Base-by-base conservation (phyloP, 2,888 invertebrate species). In the Macrophya annulata region DNA sequence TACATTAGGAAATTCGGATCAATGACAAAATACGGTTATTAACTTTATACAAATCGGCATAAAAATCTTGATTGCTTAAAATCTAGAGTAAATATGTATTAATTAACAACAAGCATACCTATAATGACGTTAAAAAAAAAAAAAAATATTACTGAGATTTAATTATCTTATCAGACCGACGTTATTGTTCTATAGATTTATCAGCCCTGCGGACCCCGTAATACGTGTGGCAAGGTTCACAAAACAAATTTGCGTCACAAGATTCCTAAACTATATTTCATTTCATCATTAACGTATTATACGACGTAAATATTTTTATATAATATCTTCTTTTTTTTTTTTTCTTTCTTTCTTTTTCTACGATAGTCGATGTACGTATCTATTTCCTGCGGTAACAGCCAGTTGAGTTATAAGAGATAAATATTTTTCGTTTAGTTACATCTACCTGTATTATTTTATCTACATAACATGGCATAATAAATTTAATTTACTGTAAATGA, bases 221-320 rank as follows among this genome's bases (percentile, higher is more conserved):
- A 71, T n/a, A 40, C 17, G 71, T 8, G 31, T 40, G 71, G 31
- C 37, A 71, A 40, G 40, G 71, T 71, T 71, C 71, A 71, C 40
- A 71, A 37, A 76, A 25, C n/a, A 21, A 45, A 76, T 76, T 76
- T 76, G 17, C 76, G 76, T 76, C 76, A 76, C 25, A 25, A 48
- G 76, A 76, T 48, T 21, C 40, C 21, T 25, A 31, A 45, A 76
- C 21, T 76, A 76, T 76, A 48, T 48, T 76, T 76, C 48, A 48
- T 76, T 17, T 25, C 25, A 76, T 51, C 25, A 48, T 48, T 31
- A n/a, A 71, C 37, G 17, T 4, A 48, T 48, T 76, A 4, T 21
- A 25, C 31, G 48, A 48, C 17, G 15, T 76, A 1, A 21, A 48
- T 76, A 76, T 21, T 48, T 45, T 48, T 45, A 25, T 25, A 76